Conservation (phyloP, 1,140 invertebrate species). For the Penaeus japonicus region DNA sequence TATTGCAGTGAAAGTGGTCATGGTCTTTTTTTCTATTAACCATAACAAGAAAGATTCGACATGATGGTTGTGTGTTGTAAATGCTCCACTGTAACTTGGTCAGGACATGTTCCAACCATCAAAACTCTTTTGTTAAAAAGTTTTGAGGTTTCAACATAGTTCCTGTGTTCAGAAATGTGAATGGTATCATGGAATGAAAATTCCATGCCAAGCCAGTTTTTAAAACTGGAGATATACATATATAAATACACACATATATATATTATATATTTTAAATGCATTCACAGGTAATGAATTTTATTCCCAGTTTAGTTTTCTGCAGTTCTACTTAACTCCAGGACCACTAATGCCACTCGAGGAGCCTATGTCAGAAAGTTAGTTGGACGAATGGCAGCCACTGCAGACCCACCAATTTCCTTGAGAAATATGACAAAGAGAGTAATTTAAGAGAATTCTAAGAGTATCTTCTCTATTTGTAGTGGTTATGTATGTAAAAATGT, state of each 20-base stretch:
- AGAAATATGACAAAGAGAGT: conserved; percentile 23
- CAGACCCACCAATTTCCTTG: conserved; percentile 32
- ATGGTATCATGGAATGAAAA: not conserved
- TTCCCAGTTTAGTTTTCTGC: conserved; percentile 16
- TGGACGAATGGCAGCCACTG: not conserved
- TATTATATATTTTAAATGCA: not conserved
- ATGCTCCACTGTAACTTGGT: not conserved
- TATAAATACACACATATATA: too few relatives aligned
- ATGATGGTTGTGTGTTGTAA: conserved; percentile 9
- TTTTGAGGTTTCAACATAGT: not conserved
- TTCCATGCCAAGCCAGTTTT: not conserved
- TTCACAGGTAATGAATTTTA: conserved; percentile 7
- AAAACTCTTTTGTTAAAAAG: not conserved
- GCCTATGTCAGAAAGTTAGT: too few relatives aligned
- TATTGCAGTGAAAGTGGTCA: too few relatives aligned
- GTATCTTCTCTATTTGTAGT: conserved; percentile 48
- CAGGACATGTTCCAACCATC: not conserved
- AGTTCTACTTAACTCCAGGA: conserved; percentile 10
- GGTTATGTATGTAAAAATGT: conserved; percentile 52
- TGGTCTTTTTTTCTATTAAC: not conserved
- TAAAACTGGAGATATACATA: not conserved
- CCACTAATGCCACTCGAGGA: not conserved
- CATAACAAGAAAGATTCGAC: not conserved
- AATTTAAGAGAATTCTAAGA: conserved; percentile 18
- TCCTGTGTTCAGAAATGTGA: not conserved